Evolutionary conservation across 2,113 vertebrate species (phyloP).

Genomic region (Grammomys dolichurus): DNA sequence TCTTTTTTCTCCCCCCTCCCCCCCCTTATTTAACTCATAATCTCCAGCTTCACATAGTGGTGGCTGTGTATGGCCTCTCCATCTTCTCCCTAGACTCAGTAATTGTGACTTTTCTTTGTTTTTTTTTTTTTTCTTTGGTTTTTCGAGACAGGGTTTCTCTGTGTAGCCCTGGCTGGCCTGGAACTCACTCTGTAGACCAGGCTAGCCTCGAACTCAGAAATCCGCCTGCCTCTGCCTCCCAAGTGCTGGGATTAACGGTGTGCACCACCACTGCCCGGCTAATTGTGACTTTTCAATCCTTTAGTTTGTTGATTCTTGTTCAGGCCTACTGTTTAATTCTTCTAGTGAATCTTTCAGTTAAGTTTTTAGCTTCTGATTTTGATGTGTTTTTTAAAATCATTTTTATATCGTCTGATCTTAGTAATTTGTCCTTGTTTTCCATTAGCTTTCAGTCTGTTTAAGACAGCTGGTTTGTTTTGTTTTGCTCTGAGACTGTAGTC

Average conservation of each 20-base stretch:
- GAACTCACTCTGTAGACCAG: too few species aligned
- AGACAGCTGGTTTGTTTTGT: neutral
- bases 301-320: neutral
- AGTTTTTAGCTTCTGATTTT: constrained; percentile 19
- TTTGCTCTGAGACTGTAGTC: neutral
- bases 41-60: neutral
- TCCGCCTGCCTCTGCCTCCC: too few species aligned
- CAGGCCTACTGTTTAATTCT: neutral
- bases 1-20: neutral
- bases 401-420: constrained; percentile 28
- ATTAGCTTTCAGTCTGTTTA: constrained; percentile 32
- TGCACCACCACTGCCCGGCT: too few species aligned
- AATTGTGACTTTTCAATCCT: neutral
- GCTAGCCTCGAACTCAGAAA: too few species aligned
- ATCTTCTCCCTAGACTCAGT: neutral
- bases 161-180: too few species aligned
- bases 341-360: constrained; percentile 3
- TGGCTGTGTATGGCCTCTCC: neutral
- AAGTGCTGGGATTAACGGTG: too few species aligned
- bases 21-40: neutral
- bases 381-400: neutral
- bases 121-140: too few species aligned
- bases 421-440: constrained; percentile 15
- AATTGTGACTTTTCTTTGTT: too few species aligned
- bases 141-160: too few species aligned